Evolutionary conservation across 2,888 invertebrate genomes (phyloP).

Genomic region (Imbricaverruca yamaguchii): DNA sequence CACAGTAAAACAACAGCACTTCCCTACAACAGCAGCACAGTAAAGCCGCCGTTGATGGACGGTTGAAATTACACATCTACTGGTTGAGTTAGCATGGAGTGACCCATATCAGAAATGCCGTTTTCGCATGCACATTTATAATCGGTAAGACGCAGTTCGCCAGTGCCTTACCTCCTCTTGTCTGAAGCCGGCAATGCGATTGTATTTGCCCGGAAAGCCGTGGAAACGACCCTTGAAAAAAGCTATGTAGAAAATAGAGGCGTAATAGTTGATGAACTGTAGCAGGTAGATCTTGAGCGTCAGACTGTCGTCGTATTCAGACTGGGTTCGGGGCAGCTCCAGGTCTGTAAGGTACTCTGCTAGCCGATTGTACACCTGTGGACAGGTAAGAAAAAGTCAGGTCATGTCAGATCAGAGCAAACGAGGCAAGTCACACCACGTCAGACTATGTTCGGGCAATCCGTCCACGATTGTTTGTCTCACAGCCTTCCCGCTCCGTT

Average conservation of each 20-base stretch:
- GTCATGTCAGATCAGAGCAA: too few relatives aligned
- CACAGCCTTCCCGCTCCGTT: too few relatives aligned
- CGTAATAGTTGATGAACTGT: conserved; percentile 95
- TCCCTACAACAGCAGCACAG: too few relatives aligned
- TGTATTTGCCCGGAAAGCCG: conserved; percentile 73
- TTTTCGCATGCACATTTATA: too few relatives aligned
- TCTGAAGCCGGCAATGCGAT: conserved; percentile 61
- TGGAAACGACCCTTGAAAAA: conserved; percentile 82
- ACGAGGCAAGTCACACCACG: not conserved
- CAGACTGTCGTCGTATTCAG: conserved; percentile 89
- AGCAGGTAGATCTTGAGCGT: conserved; percentile 89
- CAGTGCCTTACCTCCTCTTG: conserved; percentile 68
- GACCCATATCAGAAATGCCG: too few relatives aligned
- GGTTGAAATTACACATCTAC: too few relatives aligned
- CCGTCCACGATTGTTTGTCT: too few relatives aligned
- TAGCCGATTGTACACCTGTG: conserved; percentile 46
- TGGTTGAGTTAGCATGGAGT: too few relatives aligned
- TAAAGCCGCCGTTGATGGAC: too few relatives aligned
- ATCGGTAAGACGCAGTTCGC: too few relatives aligned
- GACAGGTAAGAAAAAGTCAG: not conserved
- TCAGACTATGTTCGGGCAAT: not conserved
- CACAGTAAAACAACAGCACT: too few relatives aligned
- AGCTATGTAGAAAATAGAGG: conserved; percentile 92
- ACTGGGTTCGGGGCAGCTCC: conserved; percentile 75
- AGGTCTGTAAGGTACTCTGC: conserved; percentile 84